Evolutionary conservation across 2,113 vertebrate species (phyloP).

Genomic region (Burhinus bistriatus): DNA sequence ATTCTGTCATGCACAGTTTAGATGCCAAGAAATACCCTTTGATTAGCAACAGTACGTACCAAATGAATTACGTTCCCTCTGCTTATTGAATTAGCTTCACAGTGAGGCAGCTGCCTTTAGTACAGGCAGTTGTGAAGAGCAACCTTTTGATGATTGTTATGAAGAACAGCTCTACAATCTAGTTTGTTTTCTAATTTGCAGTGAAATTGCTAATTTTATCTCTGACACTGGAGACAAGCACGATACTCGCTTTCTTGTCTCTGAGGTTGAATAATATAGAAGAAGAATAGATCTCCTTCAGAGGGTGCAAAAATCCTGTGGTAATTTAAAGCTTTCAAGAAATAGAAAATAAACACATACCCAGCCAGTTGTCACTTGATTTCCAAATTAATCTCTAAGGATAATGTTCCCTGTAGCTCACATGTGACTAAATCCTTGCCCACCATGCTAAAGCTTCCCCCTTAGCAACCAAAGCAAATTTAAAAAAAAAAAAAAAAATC

Average conservation of each 20-base stretch:
- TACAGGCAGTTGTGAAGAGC: neutral
- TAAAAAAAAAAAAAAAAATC: neutral
- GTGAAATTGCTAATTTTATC: slow-evolving; percentile 48
- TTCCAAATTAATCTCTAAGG: slow-evolving; percentile 34
- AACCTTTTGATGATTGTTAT: neutral
- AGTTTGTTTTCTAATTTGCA: slow-evolving; percentile 37
- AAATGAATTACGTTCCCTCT: neutral
- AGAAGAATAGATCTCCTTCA: slow-evolving; percentile 1
- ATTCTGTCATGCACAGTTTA: neutral
- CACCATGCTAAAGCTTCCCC: neutral
- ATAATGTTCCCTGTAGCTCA: neutral
- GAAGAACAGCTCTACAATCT: no score
- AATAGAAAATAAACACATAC: neutral
- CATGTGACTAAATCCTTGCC: slow-evolving; percentile 11
- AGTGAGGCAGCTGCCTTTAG: neutral
- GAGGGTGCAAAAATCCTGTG: slow-evolving; percentile 8
- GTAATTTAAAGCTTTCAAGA: slow-evolving; percentile 29
- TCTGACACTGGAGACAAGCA: neutral
- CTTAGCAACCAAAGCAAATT: slow-evolving; percentile 23
- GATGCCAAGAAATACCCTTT: slow-evolving; percentile 15
- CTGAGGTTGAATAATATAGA: slow-evolving; percentile 16
- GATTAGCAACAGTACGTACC: neutral
- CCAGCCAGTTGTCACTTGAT: neutral
- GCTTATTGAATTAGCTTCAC: slow-evolving; percentile 36
- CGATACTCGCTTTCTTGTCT: slow-evolving; percentile 21